Base-by-base conservation (phyloP, 2,888 invertebrate species). In the Leptinotarsa peninsularis region DNA sequence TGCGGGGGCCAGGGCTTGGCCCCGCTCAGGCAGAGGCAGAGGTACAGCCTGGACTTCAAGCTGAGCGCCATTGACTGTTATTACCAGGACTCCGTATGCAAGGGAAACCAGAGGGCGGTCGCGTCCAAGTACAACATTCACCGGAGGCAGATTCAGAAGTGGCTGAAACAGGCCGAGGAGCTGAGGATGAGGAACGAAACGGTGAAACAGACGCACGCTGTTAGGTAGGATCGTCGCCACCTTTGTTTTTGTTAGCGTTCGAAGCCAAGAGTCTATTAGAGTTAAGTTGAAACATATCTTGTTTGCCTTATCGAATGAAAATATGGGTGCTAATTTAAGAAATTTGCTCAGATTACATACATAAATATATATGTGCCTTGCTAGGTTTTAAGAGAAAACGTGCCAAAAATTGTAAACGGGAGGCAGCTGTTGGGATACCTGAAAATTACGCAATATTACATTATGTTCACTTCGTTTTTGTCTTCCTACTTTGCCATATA, bases 21-120 rank as follows among this genome's bases (percentile, higher is more conserved):
- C 17, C 84, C 85, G 1, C 78, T 87, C 63, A 88, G 87, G 80
- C 87, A 87, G 73, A 79, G 88, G 71, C 88, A 88, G 74, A 86
- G 86, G 77, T 91, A 90, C 84, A 90, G 89, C 83, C 84, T 91
- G 83, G 90, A 90, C 82, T 88, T 91, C 83, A 90, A 91, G 86
- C 84, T 91, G 81, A 90, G 90, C 78, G 88, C 91, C 79, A 89
- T 91, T 80, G 89, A 90, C 77, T 89, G 88, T 79, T 91, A 90
- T 84, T 89, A 90, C 85, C 89, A 89, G 82, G 90, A 90, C 80
- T 82, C 89, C 60, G 87, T 89, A 49, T 89, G 90, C 81, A 86
- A 88, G 76, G 89, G 89, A 10, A 89, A 89, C 82, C 89, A 89
- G 76, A 83, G 89, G 74, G 89, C 89, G 14, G 89, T 89, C 4